Conservation (phyloP, 2,888 invertebrate genomes). For the Agrochola circellaris region DNA sequence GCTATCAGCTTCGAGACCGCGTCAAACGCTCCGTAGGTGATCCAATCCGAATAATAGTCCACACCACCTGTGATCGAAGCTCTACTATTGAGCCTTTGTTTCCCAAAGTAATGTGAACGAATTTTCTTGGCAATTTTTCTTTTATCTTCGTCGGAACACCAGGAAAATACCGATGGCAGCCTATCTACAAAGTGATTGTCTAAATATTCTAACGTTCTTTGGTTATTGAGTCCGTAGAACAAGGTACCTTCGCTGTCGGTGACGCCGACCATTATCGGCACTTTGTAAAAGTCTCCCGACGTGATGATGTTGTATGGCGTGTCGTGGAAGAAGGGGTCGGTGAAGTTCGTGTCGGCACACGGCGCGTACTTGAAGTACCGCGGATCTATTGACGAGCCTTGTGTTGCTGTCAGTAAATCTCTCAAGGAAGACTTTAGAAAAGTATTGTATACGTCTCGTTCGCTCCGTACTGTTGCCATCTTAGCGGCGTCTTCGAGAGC, state of each 20-base stretch:
- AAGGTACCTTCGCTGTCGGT: constrained; percentile 81
- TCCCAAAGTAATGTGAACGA: constrained; percentile 81
- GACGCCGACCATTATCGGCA: constrained; percentile 82
- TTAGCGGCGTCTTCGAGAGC: constrained; percentile 80
- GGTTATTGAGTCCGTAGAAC: constrained; percentile 81
- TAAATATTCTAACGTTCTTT: constrained; percentile 75
- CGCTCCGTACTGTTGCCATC: constrained; percentile 70
- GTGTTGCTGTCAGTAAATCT: constrained; percentile 76
- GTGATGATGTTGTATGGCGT: constrained; percentile 81
- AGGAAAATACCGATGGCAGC: constrained; percentile 83
- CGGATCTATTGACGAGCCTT: constrained; percentile 78
- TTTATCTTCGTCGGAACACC: constrained; percentile 77
- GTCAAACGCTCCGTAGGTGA: constrained; percentile 77
- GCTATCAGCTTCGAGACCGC: constrained; percentile 79
- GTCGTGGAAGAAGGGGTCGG: constrained; percentile 82
- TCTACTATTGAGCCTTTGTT: constrained; percentile 69
- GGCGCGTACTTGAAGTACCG: constrained; percentile 85
- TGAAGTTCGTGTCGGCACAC: constrained; percentile 79
- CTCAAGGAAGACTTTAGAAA: constrained; percentile 74
- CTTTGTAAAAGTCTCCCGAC: constrained; percentile 81
- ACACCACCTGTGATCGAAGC: constrained; percentile 72
- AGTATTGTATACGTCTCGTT: constrained; percentile 74
- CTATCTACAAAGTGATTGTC: constrained; percentile 79
- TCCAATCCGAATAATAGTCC: constrained; percentile 83
- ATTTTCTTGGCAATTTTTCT: constrained; percentile 75